Base-by-base conservation (phyloP, 2,888 invertebrate species). In the Endomychus coccineus region DNA sequence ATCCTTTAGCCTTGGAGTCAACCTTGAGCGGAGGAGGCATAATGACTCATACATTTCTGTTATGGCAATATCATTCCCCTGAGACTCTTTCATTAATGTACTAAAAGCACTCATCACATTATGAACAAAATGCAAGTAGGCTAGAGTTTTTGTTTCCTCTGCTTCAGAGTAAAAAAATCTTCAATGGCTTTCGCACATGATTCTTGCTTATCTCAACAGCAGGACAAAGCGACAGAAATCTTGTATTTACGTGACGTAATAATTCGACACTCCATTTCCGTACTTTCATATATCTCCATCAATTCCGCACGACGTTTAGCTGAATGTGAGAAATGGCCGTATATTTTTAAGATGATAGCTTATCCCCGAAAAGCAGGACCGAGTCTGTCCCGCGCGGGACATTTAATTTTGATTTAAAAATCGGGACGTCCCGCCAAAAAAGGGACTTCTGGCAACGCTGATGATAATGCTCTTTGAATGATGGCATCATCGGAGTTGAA, bases 291-390 rank as follows among this genome's bases (percentile, higher is more conserved):
- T 30, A 38, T 34, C 2, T 32, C 33, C 16, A 29, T 38, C 22
- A 41, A 32, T 13, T 29, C 22, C 12, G 29, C 28, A 24, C 21
- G 28, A 27, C 41, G 24, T 21, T 38, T 38, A n/a, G 43, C n/a
- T n/a, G n/a, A 34, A 9, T 16, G 6, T 10, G 35, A 38, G 25
- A 43, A 43, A 32, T 29, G 31, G 24, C 29, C 24, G 22, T 39
- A 43, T 11, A 41, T 28, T 39, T 43, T 43, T 16, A 42, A 24
- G 16, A 41, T 16, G 11, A 41, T 16, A 21, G 23, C 15, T 38
- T 41, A n/a, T n/a, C n/a, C n/a, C n/a, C n/a, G n/a, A n/a, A n/a
- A n/a, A n/a, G n/a, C n/a, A n/a, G n/a, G n/a, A n/a, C n/a, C n/a
- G n/a, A n/a, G n/a, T n/a, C n/a, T n/a, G n/a, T n/a, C n/a, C n/a